Evolutionary conservation across 2,888 invertebrate species (phyloP).

Genomic region (Troides aeacus): DNA sequence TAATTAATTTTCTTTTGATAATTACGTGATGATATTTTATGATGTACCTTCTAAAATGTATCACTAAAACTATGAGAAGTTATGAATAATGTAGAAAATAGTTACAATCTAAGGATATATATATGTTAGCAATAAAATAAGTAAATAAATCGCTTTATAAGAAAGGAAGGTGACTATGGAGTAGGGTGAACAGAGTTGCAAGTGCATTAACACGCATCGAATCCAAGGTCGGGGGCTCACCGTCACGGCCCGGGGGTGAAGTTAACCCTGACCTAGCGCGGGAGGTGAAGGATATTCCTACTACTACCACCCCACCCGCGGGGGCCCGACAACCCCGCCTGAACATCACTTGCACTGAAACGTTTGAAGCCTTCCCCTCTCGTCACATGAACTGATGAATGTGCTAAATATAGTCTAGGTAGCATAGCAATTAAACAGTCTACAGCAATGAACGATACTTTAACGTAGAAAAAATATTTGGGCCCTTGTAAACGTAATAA

Average conservation of each 20-base stretch:
- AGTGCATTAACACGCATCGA: conserved; percentile 41
- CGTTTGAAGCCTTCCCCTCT: conserved; percentile 62
- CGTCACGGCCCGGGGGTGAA: conserved; percentile 72
- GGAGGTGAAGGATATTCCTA: conserved; percentile 77
- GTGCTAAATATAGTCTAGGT: conserved; percentile 37
- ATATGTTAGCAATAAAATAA: neutral
- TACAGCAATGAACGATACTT: neutral
- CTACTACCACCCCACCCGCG: conserved; percentile 62
- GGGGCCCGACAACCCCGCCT: conserved; percentile 50
- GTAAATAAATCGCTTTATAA: neutral
- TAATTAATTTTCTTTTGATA: neutral
- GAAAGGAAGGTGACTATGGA: conserved; percentile 12
- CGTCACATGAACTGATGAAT: conserved; percentile 54
- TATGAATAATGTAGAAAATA: neutral
- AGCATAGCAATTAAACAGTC: conserved; percentile 4
- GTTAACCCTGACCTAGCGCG: conserved; percentile 79
- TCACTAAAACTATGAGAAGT: neutral
- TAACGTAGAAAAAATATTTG: neutral
- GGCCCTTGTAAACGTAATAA: neutral
- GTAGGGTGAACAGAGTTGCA: conserved; percentile 25
- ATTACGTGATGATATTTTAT: neutral
- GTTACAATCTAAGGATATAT: neutral
- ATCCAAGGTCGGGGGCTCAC: conserved; percentile 75
- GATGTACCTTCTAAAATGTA: neutral
- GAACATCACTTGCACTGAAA: conserved; percentile 66